phyloP scores from a whole-genome alignment of 2,113 vertebrate species.

The Stegostoma tigrinum region DNA sequence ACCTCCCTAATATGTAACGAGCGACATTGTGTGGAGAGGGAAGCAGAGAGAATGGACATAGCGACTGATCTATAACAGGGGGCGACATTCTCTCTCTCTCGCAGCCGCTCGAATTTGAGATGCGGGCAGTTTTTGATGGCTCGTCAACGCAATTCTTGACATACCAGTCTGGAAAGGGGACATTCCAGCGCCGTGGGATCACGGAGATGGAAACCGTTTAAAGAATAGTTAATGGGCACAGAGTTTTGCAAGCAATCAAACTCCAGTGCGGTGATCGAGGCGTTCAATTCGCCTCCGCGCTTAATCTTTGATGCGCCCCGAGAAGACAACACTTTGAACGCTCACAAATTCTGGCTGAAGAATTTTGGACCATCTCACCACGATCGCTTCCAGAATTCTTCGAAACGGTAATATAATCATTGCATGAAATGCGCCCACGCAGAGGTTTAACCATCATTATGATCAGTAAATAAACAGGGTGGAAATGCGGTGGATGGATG shows the following conservation, averaged over 20 bases:
- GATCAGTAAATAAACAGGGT: neutral
- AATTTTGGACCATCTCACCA: neutral
- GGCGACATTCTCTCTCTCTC: neutral
- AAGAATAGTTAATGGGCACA: neutral
- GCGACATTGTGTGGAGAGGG: neutral
- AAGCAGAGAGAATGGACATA: neutral
- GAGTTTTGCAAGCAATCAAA: neutral
- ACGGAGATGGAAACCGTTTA: neutral
- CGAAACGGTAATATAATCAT: neutral
- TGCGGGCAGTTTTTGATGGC: neutral
- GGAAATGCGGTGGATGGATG: neutral
- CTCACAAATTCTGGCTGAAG: no score
- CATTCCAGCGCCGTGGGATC: constrained; percentile 27
- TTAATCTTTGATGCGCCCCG: neutral
- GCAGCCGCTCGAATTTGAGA: neutral
- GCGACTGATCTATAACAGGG: neutral
- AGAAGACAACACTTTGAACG: neutral
- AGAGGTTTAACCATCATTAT: neutral
- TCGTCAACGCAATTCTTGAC: constrained; percentile 26
- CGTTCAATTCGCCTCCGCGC: neutral
- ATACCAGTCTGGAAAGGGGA: constrained; percentile 30
- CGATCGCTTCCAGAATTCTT: neutral
- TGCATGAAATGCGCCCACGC: neutral
- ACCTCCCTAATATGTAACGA: neutral
- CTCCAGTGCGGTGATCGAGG: neutral